Evolutionary conservation across 2,888 invertebrate genomes (phyloP).

Genomic region (Tetheella fluctuosa): DNA sequence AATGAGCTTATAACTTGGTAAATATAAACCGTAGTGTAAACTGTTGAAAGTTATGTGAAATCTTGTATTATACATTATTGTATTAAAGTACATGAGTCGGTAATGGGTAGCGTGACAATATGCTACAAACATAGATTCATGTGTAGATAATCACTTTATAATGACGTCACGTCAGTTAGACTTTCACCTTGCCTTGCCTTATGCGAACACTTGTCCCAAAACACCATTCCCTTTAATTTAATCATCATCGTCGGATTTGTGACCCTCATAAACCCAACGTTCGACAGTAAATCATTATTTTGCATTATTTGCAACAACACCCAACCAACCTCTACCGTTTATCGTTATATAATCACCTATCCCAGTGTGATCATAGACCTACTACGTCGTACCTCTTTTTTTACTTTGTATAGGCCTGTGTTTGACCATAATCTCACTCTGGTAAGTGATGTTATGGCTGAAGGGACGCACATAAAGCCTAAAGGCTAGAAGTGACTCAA

Average conservation of each 20-base stretch:
- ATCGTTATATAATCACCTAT: no score
- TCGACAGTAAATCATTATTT: no score
- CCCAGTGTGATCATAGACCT: no score
- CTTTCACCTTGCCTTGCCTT: not conserved
- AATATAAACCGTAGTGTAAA: not conserved
- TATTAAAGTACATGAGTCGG: not conserved
- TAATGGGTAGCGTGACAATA: not conserved
- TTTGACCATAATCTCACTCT: no score
- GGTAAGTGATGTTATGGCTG: no score
- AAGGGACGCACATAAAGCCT: no score
- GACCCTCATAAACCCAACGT: not conserved
- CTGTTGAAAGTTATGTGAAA: not conserved
- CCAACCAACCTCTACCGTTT: no score
- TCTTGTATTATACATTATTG: not conserved
- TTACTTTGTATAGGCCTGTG: no score
- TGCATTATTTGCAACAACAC: no score
- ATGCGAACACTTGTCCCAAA: not conserved
- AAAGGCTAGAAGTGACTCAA: no score
- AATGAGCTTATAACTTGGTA: not conserved
- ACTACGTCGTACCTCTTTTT: no score
- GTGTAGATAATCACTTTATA: conserved; percentile 9
- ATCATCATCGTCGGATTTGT: not conserved
- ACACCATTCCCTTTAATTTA: not conserved
- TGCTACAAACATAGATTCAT: conserved; percentile 1
- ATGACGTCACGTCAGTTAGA: conserved; percentile 12